Evolutionary conservation across 2,113 vertebrate genomes (phyloP), one percentile per base, ranked within the genome.

Genomic region (Mesoclemmys tuberculata): DNA sequence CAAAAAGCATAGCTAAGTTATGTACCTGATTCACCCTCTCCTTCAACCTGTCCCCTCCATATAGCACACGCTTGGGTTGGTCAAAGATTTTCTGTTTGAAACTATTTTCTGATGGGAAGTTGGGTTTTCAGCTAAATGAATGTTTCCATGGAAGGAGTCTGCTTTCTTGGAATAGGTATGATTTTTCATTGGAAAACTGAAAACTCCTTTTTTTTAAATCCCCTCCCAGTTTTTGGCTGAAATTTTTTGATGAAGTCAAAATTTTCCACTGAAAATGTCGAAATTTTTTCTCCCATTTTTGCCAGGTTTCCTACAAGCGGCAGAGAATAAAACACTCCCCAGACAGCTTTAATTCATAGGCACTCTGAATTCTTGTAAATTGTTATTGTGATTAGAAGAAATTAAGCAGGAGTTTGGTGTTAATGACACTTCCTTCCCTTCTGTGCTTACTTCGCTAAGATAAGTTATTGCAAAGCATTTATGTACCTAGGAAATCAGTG

Each of bases 21-120:
- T 7, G 41, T 27, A 8, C 58, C 24, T 7, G 16, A 52, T 16
- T 26, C n/a, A 8, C 21, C 22, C 26, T 27, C 38, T 24, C 54
- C 2, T 2, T 0, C 4, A 0, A 31, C 0, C 4, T 61, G 41
- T 55, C 22, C 56, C 75, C 11, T 35, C 61, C 13, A 27, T 29
- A 4, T 29, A 46, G 27, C 26, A 16, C 2, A 4, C 41, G 6
- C 41, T 77, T 13, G 22, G 38, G 5, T 16, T 14, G 74, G 44
- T 46, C 38, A 14, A 77, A 46, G 26, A 46, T 77, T 13, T 77
- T 71, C 38, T 8, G 26, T 46, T 24, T 14, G 41, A 26, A 24
- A 44, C 26, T 27, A 29, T 44, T 77, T 27, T 46, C 24, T 11
- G 6, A 14, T 44, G 22, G 74, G 27, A 77, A 27, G 41, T 13